phyloP scores from a whole-genome alignment of 2,797 vertebrate genomes.

The Rhodeus uyekii region DNA sequence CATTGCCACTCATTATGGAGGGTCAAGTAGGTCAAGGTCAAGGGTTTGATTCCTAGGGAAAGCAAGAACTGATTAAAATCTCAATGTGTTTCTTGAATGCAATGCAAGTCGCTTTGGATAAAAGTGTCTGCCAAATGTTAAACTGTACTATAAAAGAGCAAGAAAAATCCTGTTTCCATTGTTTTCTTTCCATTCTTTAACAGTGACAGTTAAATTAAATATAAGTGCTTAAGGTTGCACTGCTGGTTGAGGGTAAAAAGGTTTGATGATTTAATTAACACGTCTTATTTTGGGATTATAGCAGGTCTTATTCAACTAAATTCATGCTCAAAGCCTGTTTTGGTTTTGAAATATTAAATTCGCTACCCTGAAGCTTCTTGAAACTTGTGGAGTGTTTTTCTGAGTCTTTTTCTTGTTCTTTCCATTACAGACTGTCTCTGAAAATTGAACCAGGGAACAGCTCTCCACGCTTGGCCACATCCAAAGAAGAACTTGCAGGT shows the following conservation, averaged over 20 bases:
- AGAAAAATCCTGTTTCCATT: neutral
- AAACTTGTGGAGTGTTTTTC: neutral
- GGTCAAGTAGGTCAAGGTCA: too few species aligned
- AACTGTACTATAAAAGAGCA: too few species aligned
- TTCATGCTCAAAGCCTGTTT: neutral
- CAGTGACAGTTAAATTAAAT: neutral
- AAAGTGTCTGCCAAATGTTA: too few species aligned
- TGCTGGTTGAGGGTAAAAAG: neutral
- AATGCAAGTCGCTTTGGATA: too few species aligned
- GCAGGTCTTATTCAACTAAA: neutral
- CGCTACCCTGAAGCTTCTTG: neutral
- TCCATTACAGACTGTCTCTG: constrained; percentile 85
- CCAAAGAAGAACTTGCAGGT: constrained; percentile 95
- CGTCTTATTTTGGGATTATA: neutral
- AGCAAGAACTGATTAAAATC: too few species aligned
- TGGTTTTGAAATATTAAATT: constrained; percentile 17
- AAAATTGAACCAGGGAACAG: constrained; percentile 92
- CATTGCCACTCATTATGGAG: neutral
- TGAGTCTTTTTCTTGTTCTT: neutral
- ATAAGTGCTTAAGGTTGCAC: neutral
- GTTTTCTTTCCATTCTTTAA: constrained; percentile 6
- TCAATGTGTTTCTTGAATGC: too few species aligned
- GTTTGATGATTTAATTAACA: neutral
- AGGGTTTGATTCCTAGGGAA: too few species aligned
- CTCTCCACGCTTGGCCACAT: constrained; percentile 90